phyloP scores from a whole-genome alignment of 2,113 vertebrate genomes.

The Heterochromis multidens region DNA sequence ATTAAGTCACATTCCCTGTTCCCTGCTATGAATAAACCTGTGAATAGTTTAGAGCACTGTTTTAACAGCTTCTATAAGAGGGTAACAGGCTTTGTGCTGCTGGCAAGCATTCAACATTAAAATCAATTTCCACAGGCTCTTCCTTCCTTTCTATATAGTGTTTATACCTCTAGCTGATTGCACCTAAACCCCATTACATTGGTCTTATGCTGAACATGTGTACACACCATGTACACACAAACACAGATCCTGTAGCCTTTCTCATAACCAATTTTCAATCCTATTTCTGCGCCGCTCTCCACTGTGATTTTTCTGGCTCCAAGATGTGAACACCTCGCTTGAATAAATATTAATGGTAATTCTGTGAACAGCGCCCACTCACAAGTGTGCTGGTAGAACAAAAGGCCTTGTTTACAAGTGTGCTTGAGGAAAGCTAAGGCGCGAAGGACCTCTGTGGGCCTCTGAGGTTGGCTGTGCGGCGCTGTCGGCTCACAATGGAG shows the following conservation, averaged over 20 bases:
- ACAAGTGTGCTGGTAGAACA: constrained; percentile 44
- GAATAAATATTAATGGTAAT: constrained; percentile 69
- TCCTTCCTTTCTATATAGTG: constrained; percentile 29
- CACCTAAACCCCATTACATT: constrained; percentile 25
- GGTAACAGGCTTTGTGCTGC: constrained; percentile 23
- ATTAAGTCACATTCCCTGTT: background rate
- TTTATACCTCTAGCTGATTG: constrained; percentile 24
- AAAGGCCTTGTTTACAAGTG: constrained; percentile 66
- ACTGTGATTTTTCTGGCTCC: constrained; percentile 19
- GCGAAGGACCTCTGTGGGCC: constrained; percentile 2
- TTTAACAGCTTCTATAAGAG: constrained; percentile 18
- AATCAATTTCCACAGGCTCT: constrained; percentile 59
- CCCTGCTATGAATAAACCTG: constrained; percentile 14
- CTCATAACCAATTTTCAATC: constrained; percentile 32
- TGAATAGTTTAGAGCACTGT: background rate
- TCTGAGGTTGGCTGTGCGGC: constrained; percentile 22
- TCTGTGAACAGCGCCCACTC: constrained; percentile 43
- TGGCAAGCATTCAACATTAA: constrained; percentile 48
- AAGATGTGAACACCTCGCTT: constrained; percentile 33
- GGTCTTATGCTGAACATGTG: background rate
- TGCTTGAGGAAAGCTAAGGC: constrained; percentile 16
- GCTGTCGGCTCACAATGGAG: constrained; percentile 54
- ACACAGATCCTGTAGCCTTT: constrained; percentile 3
- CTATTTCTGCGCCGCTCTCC: constrained; percentile 36
- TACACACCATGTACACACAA: background rate